phyloP scores from a whole-genome alignment of 37 sponge, comb jelly and placozoan species.

The Corticium candelabrum region DNA sequence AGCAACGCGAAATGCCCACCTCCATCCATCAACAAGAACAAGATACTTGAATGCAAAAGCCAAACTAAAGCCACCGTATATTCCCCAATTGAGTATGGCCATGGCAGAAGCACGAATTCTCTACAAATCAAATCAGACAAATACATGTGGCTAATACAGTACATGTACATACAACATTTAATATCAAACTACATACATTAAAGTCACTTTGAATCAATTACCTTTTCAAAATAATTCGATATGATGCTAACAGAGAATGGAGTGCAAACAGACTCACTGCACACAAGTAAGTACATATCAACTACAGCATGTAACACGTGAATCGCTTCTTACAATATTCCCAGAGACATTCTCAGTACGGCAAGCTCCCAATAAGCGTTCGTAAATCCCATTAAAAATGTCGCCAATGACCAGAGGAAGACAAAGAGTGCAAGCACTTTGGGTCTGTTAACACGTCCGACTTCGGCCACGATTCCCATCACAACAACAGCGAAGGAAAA shows the following conservation, averaged over 20 bases:
- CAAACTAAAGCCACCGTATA: constrained; percentile 10
- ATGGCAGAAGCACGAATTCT: constrained; percentile 33
- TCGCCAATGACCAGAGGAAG: constrained; percentile 48
- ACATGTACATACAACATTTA: constrained; percentile 2
- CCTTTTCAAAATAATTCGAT: constrained; percentile 63
- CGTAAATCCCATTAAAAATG: constrained; percentile 58
- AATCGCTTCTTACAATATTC: constrained; percentile 41
- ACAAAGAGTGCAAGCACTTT: constrained; percentile 44
- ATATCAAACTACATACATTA: background rate
- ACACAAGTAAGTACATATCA: background rate
- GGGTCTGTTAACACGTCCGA: constrained; percentile 21
- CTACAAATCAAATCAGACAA: constrained; percentile 2
- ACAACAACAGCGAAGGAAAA: constrained; percentile 58
- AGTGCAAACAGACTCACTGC: constrained; percentile 73
- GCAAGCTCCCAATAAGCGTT: constrained; percentile 57
- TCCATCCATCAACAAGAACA: constrained; percentile 38
- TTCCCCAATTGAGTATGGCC: constrained; percentile 16
- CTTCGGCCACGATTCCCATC: constrained; percentile 59
- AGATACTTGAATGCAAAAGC: constrained; percentile 55
- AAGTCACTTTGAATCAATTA: constrained; percentile 9
- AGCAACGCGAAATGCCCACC: constrained; percentile 67
- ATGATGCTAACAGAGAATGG: constrained; percentile 70
- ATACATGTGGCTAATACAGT: background rate
- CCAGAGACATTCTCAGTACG: constrained; percentile 47
- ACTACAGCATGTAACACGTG: background rate